Percentiles rank a stretch among this genome's conserved stretches.
Conservation (phyloP, 2,113 vertebrate species). For the Hyperopisus bebe region DNA sequence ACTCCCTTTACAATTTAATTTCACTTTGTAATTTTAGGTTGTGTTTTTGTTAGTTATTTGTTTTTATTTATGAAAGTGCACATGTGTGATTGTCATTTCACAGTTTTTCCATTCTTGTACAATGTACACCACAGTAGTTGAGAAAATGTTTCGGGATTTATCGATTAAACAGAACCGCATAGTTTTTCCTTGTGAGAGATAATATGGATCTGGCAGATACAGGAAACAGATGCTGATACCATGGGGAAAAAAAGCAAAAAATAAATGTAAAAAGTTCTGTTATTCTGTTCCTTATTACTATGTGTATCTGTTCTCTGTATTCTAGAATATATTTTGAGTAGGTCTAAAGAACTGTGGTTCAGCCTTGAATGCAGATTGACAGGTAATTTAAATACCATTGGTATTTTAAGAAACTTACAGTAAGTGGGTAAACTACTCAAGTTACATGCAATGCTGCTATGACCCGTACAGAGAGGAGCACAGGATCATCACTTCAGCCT, state of each 20-base stretch:
- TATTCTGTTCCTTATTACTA: not conserved
- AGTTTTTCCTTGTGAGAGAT: not conserved
- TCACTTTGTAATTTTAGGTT: not conserved
- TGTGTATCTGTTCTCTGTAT: not conserved
- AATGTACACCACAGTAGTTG: too few species aligned
- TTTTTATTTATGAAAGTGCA: not conserved
- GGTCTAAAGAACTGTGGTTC: not conserved
- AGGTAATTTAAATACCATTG: not conserved
- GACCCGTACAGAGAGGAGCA: not conserved
- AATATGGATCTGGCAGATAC: not conserved
- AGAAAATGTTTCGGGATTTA: not conserved
- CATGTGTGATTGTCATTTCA: not conserved
- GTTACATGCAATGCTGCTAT: not conserved
- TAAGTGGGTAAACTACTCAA: not conserved
- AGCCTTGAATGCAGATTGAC: not conserved
- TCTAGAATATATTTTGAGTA: not conserved
- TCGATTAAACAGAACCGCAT: not conserved
- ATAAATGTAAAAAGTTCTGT: not conserved
- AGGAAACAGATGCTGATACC: not conserved
- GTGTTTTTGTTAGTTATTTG: not conserved
- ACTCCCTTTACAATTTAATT: not conserved
- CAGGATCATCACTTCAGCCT: not conserved
- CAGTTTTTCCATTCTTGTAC: too few species aligned
- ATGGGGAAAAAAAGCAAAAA: not conserved
- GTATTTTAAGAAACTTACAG: not conserved